Evolutionary conservation across 2,113 vertebrate species (phyloP), one percentile per base, ranked within the genome.

Genomic region (Ceratotherium simum): DNA sequence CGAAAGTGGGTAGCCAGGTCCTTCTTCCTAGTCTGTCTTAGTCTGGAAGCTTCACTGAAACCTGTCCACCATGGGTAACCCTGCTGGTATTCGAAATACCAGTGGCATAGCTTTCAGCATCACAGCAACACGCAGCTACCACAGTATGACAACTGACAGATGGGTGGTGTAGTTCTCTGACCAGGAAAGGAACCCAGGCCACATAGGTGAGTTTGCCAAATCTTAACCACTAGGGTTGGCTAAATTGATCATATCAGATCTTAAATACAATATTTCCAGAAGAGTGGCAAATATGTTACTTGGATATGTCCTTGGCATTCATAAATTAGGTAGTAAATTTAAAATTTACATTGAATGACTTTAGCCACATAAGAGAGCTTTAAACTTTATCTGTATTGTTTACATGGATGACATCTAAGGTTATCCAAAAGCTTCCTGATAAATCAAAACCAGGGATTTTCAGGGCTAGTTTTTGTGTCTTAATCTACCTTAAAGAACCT

Each of bases 241-340:
- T 54, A 54, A 64, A 64, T 12, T 67, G 27, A 79, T 58, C 36
- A 80, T 20, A 79, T 80, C 46, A 69, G 33, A 75, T 42, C 75
- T 85, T 69, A 91, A 67, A 79, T n/a, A 67, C 76, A 85, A 46
- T 92, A 73, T 17, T 91, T 93, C n/a, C 39, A 69, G 54, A 81
- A 80, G 9, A 82, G 36, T 36, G 89, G 23, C 27, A 85, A 36
- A 84, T 62, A 33, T 18, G 75, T 39, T 48, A 8, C 36, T 86
- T 73, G n/a, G 4, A n/a, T 84, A 46, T 76, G 36, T 46, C 86
- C 23, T 95, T 72, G 20, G 51, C n/a, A 76, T 48, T 87, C 11
- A 72, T 79, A 81, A 85, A 56, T 67, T 29, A 94, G 9, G 31
- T 70, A 70, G 14, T 48, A 51, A 81, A 31, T 54, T 84, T 91